Base-by-base conservation (phyloP, 2,113 vertebrate species). In the Trinectes maculatus region DNA sequence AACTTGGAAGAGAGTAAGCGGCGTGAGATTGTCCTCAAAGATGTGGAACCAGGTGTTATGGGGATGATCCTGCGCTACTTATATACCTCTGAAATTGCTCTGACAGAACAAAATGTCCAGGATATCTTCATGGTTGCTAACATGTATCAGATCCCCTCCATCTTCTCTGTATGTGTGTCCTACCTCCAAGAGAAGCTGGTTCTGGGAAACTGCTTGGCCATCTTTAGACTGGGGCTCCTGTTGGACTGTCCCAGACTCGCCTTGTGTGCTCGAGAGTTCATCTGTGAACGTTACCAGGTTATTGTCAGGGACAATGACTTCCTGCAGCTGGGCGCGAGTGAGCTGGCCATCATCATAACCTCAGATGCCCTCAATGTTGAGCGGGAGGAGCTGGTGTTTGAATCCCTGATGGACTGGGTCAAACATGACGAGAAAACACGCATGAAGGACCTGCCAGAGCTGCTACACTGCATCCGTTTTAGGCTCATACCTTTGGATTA, bases 131-230 rank as follows among this genome's bases (percentile, higher is more conserved):
- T 95, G 0, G 93, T 95, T 2, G 95, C 96, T 6, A 96, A 97
- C 85, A 95, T 96, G 93, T 95, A 97, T 88, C 96, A 98, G 92
- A 96, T 98, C 75, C 96, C 96, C 0, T 98, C 96, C 71, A 94
- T 98, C 80, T 98, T 98, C 92, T 96, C 96, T 0, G 94, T 96
- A 13, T 98, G 96, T 0, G 92, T 98, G 77, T 95, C 96, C 52
- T 98, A 95, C 86, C 89, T 98, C 25, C 94, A 96, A 88, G 95
- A 96, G 74, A 83, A 95, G 39, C 89, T 98, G 52, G 94, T 96
- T 21, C 91, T 98, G 12, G 92, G 95, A 43, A 98, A 98, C 89
- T 98, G 96, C 85, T 87, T 98, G 84, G 96, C 96, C 0, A 94
- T 98, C 74, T 95, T 96, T 89, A 92, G 95, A 29, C 85, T 98